A percentile compares a stretch with the other conserved stretches of the same genome.
These are phyloP conservation scores for Eurytoma adleriae DNA, from an alignment of 2,888 invertebrate genomes.

Conservation along the genomic window DNA sequence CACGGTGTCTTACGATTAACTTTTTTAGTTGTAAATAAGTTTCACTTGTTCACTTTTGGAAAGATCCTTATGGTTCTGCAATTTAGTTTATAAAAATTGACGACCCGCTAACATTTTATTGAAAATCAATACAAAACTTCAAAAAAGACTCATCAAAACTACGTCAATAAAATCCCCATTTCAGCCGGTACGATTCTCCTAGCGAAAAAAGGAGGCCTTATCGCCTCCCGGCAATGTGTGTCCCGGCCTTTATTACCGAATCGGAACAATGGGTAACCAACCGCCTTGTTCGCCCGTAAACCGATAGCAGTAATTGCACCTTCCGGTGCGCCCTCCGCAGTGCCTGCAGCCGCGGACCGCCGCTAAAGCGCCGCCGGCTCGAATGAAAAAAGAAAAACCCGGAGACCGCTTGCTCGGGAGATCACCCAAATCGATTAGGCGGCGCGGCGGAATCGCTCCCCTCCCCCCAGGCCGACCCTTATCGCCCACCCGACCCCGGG, in stretches of 20 bases:
- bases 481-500: background rate
- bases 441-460: background rate
- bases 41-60: too few relatives aligned
- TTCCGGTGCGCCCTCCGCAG: background rate
- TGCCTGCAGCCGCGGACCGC: background rate
- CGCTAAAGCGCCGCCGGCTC: background rate
- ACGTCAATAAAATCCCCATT: too few relatives aligned
- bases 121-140: too few relatives aligned
- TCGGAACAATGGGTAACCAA: conserved; percentile 10
- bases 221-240: background rate
- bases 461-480: conserved; percentile 1
- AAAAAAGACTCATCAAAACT: too few relatives aligned
- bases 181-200: too few relatives aligned
- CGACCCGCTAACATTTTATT: too few relatives aligned
- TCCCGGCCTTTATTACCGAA: conserved; percentile 2
- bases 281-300: background rate
- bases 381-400: background rate
- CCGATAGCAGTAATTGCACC: conserved; percentile 18
- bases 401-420: conserved; percentile 39
- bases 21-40: too few relatives aligned
- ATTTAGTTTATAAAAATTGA: too few relatives aligned
- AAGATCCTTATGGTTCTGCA: too few relatives aligned
- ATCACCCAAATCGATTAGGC: conserved; percentile 60
- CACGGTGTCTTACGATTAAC: too few relatives aligned
- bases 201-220: background rate